Conservation (phyloP, 2,888 invertebrate species). For the Eristalis pertinax region DNA sequence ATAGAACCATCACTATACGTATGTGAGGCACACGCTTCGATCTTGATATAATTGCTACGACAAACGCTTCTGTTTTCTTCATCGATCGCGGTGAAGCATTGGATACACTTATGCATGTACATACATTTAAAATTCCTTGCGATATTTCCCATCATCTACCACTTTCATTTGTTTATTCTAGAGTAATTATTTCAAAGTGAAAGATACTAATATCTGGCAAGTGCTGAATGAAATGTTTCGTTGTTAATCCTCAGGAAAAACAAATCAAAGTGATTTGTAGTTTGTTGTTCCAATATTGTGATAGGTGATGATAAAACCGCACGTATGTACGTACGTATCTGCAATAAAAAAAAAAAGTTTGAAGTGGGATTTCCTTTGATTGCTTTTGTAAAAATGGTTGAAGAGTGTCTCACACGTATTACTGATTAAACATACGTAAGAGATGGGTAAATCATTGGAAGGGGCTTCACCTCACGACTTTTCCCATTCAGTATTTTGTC, state of each 20-base stretch:
- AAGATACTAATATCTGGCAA: not conserved
- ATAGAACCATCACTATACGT: too few species aligned
- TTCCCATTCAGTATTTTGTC: too few species aligned
- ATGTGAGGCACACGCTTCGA: too few species aligned
- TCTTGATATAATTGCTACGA: too few species aligned
- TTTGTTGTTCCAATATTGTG: not conserved
- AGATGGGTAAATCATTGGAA: too few species aligned
- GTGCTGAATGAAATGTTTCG: not conserved
- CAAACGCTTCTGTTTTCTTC: too few species aligned
- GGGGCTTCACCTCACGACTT: too few species aligned
- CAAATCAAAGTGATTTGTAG: conserved; percentile 1
- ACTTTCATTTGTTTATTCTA: conserved; percentile 5
- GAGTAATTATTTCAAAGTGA: not conserved
- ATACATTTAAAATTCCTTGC: too few species aligned
- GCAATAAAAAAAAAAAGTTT: not conserved
- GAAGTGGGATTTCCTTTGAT: not conserved
- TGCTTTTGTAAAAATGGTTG: not conserved
- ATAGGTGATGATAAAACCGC: conserved; percentile 4
- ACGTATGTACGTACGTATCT: not conserved
- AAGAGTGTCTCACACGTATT: too few species aligned
- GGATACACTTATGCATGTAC: not conserved
- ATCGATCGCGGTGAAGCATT: not conserved
- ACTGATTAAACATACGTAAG: too few species aligned
- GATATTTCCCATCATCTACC: too few species aligned
- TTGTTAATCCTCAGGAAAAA: conserved; percentile 1